Evolutionary conservation across 2,113 vertebrate species (phyloP).

Genomic region (Oncorhynchus keta): DNA sequence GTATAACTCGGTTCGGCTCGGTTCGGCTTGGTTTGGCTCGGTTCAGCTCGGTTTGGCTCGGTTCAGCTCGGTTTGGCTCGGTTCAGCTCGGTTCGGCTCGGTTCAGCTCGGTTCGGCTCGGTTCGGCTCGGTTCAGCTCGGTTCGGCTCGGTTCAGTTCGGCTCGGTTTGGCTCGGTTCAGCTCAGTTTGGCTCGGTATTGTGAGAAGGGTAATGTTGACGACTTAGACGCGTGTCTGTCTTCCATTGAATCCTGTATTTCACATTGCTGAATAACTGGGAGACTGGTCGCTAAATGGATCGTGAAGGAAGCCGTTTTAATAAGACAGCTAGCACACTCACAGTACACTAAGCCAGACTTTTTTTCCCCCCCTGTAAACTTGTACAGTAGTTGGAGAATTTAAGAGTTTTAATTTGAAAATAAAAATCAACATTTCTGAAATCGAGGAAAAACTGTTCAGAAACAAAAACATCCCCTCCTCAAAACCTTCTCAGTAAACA

Average conservation of each 20-base stretch:
- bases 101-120: no score
- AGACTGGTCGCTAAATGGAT: conserved; percentile 29
- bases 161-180: not conserved
- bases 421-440: conserved; percentile 68
- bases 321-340: conserved; percentile 62
- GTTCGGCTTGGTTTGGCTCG: no score
- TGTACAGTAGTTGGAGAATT: conserved; percentile 84
- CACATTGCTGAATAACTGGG: conserved; percentile 35
- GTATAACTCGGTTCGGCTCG: no score
- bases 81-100: no score
- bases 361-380: conserved; percentile 87
- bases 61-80: not conserved
- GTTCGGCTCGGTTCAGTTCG: no score
- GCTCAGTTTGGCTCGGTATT: no score
- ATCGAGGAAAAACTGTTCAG: conserved; percentile 63
- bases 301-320: conserved; percentile 51
- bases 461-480: conserved; percentile 49
- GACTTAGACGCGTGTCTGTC: conserved; percentile 7
- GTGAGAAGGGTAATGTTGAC: conserved; percentile 21
- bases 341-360: conserved; percentile 74
- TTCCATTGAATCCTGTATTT: conserved; percentile 17
- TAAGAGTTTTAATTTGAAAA: conserved; percentile 71
- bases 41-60: no score
- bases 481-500: no score
- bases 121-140: not conserved